phyloP scores from a whole-genome alignment of 2,113 vertebrate genomes.

The Lagopus muta region DNA sequence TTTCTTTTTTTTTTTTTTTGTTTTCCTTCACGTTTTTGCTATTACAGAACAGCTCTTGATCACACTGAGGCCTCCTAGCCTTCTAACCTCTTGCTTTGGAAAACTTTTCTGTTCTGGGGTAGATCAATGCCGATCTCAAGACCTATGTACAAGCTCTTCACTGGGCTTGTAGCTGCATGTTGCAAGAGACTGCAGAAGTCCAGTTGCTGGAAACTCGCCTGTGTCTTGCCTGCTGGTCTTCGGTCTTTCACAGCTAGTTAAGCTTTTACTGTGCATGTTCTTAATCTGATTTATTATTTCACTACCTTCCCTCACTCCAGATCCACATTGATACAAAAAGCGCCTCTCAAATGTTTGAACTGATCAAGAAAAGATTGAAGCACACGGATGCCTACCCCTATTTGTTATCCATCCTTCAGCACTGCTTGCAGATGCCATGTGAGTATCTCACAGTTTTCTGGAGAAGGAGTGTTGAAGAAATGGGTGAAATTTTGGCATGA shows the following conservation, averaged over 20 bases:
- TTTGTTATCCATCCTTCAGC: conserved; percentile 94
- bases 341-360: conserved; percentile 94
- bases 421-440: conserved; percentile 98
- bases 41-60: not conserved
- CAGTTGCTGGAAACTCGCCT: not conserved
- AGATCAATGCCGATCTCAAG: not conserved
- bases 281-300: not conserved
- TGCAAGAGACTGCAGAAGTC: not conserved
- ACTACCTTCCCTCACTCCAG: conserved; percentile 65
- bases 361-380: conserved; percentile 94
- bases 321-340: conserved; percentile 96
- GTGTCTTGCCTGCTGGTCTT: not conserved
- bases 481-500: not conserved
- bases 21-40: not conserved
- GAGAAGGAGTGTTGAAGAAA: not conserved
- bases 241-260: not conserved
- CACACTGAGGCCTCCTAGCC: not conserved
- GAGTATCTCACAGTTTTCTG: conserved; percentile 68
- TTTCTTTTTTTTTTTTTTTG: not conserved
- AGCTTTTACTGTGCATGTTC: not conserved
- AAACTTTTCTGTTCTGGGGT: not conserved
- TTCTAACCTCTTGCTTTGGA: not conserved
- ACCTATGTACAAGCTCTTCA: not conserved
- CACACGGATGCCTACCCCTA: conserved; percentile 95
- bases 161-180: not conserved